Evolutionary conservation across 2,113 vertebrate species (phyloP).

Genomic region (Apus apus): DNA sequence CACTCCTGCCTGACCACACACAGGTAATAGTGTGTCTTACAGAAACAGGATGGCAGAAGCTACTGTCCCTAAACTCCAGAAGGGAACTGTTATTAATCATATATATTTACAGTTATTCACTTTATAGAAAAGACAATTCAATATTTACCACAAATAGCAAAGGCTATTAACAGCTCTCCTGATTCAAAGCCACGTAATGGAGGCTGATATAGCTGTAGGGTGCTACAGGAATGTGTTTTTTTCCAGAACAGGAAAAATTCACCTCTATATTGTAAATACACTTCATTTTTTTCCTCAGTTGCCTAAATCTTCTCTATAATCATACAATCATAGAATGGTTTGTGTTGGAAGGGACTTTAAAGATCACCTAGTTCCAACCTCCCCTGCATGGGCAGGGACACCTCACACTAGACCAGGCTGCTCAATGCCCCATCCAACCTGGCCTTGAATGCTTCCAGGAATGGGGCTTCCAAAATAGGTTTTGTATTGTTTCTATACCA

Average conservation of each 20-base stretch:
- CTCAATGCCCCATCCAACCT: too few relatives aligned
- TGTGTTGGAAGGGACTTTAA: too few relatives aligned
- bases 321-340: too few relatives aligned
- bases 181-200: not conserved
- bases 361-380: too few relatives aligned
- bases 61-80: not conserved
- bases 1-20: accelerated
- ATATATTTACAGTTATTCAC: not conserved
- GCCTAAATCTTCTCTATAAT: not conserved
- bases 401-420: too few relatives aligned
- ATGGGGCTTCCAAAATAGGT: not conserved
- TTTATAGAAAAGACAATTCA: not conserved
- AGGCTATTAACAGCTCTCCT: not conserved
- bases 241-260: not conserved
- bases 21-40: not conserved
- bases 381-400: too few relatives aligned
- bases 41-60: not conserved
- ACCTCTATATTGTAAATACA: not conserved
- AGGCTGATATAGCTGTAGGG: not conserved
- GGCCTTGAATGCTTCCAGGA: too few relatives aligned
- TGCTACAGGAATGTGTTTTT: not conserved
- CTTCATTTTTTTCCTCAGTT: not conserved
- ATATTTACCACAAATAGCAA: not conserved
- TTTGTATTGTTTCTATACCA: not conserved
- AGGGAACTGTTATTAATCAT: not conserved